Evolutionary conservation across 1,140 invertebrate genomes (phyloP).

Genomic region (Trichonephila inaurata): DNA sequence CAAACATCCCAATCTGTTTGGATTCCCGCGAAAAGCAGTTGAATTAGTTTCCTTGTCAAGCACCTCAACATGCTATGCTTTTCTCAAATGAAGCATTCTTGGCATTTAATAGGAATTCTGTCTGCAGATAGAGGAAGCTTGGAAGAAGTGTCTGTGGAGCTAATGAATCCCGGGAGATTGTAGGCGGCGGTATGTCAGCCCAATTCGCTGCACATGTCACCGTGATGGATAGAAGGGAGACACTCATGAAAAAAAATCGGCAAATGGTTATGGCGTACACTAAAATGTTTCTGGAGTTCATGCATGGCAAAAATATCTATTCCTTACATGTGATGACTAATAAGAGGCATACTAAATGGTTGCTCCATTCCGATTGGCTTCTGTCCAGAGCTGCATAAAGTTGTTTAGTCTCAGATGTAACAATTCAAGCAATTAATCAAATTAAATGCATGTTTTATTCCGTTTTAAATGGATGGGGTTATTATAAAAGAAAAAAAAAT

Average conservation of each 20-base stretch:
- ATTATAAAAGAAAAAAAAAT: no score
- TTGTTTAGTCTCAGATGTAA: neutral
- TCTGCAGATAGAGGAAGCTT: neutral
- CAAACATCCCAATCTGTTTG: no score
- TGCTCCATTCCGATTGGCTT: neutral
- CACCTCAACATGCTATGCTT: no score
- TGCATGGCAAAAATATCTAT: slow-evolving; percentile 37
- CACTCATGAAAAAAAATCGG: slow-evolving; percentile 21
- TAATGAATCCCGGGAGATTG: slow-evolving; percentile 53
- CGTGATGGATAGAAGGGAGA: slow-evolving; percentile 49
- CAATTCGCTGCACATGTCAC: slow-evolving; percentile 60
- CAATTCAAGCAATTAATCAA: neutral
- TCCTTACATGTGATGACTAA: slow-evolving; percentile 37
- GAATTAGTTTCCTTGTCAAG: neutral
- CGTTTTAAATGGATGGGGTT: no score
- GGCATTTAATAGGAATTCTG: slow-evolving; percentile 12
- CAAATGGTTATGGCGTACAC: slow-evolving; percentile 40
- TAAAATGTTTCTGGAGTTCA: slow-evolving; percentile 34
- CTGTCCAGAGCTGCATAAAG: neutral
- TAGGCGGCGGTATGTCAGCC: slow-evolving; percentile 49
- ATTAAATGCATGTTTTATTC: neutral
- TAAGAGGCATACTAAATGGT: neutral
- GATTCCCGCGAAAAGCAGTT: neutral
- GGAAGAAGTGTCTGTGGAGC: neutral
- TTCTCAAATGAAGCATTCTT: slow-evolving; percentile 28